Evolutionary conservation across 2,113 vertebrate genomes (phyloP).

Genomic region (Pachypanchax playfairii): DNA sequence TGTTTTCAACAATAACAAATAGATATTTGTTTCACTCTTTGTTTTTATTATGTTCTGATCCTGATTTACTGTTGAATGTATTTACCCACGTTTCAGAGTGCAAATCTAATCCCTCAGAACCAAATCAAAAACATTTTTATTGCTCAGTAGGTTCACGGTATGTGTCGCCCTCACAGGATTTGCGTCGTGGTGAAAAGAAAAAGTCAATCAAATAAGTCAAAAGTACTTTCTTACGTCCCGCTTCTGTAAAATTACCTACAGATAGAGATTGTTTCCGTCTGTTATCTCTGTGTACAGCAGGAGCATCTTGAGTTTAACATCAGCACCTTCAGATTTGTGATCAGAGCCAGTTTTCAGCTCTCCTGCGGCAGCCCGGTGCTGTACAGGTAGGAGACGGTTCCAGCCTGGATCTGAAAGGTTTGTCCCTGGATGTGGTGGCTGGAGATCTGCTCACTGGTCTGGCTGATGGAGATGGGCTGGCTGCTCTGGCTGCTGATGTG

Average conservation of each 20-base stretch:
- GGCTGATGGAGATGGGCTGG: slow-evolving; percentile 78
- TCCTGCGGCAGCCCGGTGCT: slow-evolving; percentile 70
- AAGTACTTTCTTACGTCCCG: background rate
- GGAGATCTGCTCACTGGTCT: slow-evolving; percentile 76
- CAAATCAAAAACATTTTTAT: too few species aligned
- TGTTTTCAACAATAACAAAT: too few species aligned
- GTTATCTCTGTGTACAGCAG: background rate
- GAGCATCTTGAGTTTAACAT: background rate
- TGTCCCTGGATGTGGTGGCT: slow-evolving; percentile 79
- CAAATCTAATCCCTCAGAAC: too few species aligned
- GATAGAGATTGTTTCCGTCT: background rate
- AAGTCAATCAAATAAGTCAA: background rate
- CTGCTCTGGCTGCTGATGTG: slow-evolving; percentile 70
- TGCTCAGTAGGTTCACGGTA: too few species aligned
- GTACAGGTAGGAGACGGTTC: slow-evolving; percentile 79
- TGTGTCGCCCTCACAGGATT: too few species aligned
- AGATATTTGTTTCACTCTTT: too few species aligned
- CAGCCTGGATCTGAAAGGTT: slow-evolving; percentile 83
- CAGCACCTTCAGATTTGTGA: background rate
- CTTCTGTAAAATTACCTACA: background rate
- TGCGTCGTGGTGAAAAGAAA: background rate
- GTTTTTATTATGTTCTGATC: too few species aligned
- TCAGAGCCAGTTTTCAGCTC: slow-evolving; percentile 14
- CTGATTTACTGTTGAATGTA: too few species aligned
- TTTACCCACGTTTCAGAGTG: too few species aligned